phyloP scores from a whole-genome alignment of 2,888 invertebrate genomes.

The Ecliptopera silaceata region DNA sequence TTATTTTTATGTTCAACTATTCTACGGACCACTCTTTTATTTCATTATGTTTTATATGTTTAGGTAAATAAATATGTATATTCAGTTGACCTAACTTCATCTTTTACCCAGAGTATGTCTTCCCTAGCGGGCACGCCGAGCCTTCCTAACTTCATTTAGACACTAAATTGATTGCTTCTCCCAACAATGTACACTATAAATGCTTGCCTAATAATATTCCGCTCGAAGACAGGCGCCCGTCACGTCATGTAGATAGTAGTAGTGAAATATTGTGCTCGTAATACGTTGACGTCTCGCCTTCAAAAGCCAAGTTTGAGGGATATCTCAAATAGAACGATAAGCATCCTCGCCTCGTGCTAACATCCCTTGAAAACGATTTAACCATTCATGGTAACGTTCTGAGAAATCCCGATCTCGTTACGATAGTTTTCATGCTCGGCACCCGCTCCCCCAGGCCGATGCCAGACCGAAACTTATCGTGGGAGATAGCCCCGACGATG shows the following conservation, averaged over 20 bases:
- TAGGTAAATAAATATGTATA: not conserved
- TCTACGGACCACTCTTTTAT: too few species aligned
- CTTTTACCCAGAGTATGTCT: slow-evolving; percentile 40
- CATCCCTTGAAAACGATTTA: slow-evolving; percentile 46
- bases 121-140: slow-evolving; percentile 38
- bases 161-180: slow-evolving; percentile 47
- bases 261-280: slow-evolving; percentile 14
- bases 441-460: slow-evolving; percentile 42
- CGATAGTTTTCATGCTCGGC: slow-evolving; percentile 65
- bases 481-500: slow-evolving; percentile 55
- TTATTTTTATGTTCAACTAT: slow-evolving; percentile 20
- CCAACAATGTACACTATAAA: slow-evolving; percentile 30
- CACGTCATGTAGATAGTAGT: slow-evolving; percentile 6
- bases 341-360: slow-evolving; percentile 46
- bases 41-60: not conserved
- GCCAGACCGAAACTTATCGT: slow-evolving; percentile 63
- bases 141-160: slow-evolving; percentile 46
- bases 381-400: slow-evolving; percentile 62
- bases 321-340: slow-evolving; percentile 59
- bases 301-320: slow-evolving; percentile 37
- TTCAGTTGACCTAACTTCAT: slow-evolving; percentile 25
- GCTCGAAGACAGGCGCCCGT: not conserved
- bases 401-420: slow-evolving; percentile 73
- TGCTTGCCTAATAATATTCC: slow-evolving; percentile 10
- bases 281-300: slow-evolving; percentile 5